Evolutionary conservation across 2,113 vertebrate species (phyloP).

Genomic region (Rhegmatorhina hoffmannsi): DNA sequence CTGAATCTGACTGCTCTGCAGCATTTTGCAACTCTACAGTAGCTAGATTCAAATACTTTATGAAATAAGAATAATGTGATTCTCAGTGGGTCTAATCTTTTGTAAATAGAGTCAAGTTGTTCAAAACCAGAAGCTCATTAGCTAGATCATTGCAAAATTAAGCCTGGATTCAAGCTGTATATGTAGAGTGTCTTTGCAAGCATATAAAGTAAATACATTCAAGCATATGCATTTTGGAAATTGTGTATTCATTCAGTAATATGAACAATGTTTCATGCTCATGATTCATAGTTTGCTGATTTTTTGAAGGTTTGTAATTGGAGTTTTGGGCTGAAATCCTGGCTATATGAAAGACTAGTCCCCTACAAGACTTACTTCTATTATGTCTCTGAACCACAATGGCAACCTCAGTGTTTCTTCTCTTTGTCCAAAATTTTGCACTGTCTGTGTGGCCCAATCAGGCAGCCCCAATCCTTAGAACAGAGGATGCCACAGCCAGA

Average conservation of each 20-base stretch:
- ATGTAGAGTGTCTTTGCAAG: background rate
- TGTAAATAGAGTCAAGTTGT: conserved; percentile 62
- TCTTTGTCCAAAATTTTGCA: background rate
- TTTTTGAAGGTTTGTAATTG: background rate
- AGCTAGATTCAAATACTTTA: conserved; percentile 38
- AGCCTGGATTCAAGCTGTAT: background rate
- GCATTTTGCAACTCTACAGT: conserved; percentile 37
- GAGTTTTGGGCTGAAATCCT: background rate
- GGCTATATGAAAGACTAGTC: background rate
- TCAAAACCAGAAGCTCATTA: conserved; percentile 66
- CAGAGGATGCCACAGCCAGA: background rate
- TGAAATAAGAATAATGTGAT: conserved; percentile 19
- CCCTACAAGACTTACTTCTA: background rate
- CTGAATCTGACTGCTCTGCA: conserved; percentile 49
- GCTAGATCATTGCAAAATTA: conserved; percentile 4
- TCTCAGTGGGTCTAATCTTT: conserved; percentile 48
- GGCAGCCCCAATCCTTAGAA: background rate
- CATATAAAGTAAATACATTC: background rate
- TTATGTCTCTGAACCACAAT: background rate
- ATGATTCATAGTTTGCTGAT: background rate
- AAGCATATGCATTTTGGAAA: background rate
- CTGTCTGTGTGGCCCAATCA: background rate
- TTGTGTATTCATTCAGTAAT: background rate
- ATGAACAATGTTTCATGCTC: background rate
- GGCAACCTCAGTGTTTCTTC: background rate